These are phyloP conservation scores for Fistularia tabacaria DNA, from an alignment of 2,797 vertebrate species.

Conservation along the genomic window DNA sequence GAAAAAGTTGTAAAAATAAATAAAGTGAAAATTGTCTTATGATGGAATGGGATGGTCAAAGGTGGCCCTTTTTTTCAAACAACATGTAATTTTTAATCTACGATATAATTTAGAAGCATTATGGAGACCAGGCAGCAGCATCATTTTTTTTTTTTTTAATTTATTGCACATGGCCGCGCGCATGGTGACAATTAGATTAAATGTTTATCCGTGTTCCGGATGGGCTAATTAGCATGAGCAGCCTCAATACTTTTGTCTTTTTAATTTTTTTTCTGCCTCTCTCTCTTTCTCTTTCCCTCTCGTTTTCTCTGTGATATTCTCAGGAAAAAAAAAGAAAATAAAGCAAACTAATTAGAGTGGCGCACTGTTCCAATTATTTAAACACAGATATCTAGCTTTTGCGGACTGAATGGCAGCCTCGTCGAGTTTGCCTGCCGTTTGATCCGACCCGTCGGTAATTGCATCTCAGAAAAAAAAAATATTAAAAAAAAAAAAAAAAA, in stretches of 20 bases:
- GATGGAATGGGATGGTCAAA: no score
- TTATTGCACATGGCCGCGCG: no score
- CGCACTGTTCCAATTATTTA: conserved; percentile 43
- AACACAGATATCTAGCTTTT: conserved; percentile 52
- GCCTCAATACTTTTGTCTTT: conserved; percentile 25
- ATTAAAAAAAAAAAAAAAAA: conserved; percentile 6
- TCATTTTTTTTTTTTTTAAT: no score
- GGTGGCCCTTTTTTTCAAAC: no score
- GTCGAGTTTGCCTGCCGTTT: conserved; percentile 28
- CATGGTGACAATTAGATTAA: no score
- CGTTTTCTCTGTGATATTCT: conserved; percentile 22
- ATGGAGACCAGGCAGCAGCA: no score
- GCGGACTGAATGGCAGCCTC: conserved; percentile 34
- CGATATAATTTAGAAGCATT: no score
- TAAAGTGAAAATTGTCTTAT: no score
- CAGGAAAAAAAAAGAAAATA: conserved; percentile 5
- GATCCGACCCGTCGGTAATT: conserved; percentile 31
- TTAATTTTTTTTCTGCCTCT: conserved; percentile 26
- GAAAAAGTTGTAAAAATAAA: no score
- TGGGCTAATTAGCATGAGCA: conserved; percentile 26
- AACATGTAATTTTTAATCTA: no score
- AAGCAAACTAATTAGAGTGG: conserved; percentile 48
- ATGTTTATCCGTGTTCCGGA: no score
- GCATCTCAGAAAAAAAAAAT: background rate
- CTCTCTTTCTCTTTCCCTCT: no score